These are phyloP conservation scores for Pelodytes ibericus DNA, from an alignment of 2,797 vertebrate species.

Conservation along the genomic window DNA sequence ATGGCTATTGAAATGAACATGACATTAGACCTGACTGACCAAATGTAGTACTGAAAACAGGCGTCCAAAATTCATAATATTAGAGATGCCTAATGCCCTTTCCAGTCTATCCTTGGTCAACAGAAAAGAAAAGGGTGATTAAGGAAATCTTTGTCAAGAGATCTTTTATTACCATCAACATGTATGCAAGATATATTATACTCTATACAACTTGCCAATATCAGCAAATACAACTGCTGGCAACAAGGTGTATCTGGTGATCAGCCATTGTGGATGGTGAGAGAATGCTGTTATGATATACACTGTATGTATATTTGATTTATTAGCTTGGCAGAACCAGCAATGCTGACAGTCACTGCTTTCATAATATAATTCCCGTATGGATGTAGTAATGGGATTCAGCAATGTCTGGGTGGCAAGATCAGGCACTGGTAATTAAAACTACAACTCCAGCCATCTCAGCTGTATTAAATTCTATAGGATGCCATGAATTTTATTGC, in stretches of 20 bases:
- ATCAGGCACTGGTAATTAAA: background rate
- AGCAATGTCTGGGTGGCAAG: slow-evolving; percentile 12
- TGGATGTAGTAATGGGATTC: slow-evolving; percentile 10
- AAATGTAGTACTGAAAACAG: too few species aligned
- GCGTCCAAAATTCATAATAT: too few species aligned
- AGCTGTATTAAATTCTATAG: too few species aligned
- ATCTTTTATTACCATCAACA: slow-evolving; percentile 1
- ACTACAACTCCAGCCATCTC: background rate
- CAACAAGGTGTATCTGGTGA: slow-evolving; percentile 16
- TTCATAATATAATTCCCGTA: slow-evolving; percentile 16
- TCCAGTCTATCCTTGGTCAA: too few species aligned
- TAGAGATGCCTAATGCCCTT: too few species aligned
- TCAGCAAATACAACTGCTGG: slow-evolving; percentile 20
- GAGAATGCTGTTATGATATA: slow-evolving; percentile 6
- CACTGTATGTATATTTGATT: slow-evolving; percentile 28
- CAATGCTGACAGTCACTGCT: slow-evolving; percentile 5
- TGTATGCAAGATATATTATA: slow-evolving; percentile 9
- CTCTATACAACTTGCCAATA: background rate
- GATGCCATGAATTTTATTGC: too few species aligned
- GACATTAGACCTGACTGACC: too few species aligned
- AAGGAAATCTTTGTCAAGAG: background rate
- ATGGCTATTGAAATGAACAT: too few species aligned
- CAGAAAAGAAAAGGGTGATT: too few species aligned
- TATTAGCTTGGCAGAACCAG: slow-evolving; percentile 22
- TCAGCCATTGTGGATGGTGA: slow-evolving; percentile 12